These are phyloP conservation scores for Aphelinus atriplicis DNA, from an alignment of 1,140 invertebrate genomes.

Conservation along the genomic window DNA sequence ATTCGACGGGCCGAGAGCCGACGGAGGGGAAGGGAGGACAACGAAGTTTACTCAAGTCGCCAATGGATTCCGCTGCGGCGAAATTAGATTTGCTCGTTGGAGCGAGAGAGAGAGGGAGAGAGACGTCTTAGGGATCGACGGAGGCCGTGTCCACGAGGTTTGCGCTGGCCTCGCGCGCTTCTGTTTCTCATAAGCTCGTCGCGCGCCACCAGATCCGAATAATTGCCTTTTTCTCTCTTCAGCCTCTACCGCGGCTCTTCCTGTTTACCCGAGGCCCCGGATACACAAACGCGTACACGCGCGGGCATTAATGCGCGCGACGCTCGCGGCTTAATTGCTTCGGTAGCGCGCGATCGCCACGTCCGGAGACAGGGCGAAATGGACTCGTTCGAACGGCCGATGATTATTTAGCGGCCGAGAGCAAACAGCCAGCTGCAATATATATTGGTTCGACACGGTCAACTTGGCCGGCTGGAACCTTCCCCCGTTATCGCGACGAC, in stretches of 20 bases:
- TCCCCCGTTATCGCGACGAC: no score
- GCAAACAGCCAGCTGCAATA: no score
- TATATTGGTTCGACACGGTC: no score
- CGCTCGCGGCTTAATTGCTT: no score
- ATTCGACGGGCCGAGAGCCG: background rate
- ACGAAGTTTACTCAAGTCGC: conserved; percentile 32
- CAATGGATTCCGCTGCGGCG: conserved; percentile 24
- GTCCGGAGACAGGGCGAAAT: no score
- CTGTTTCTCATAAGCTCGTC: conserved; percentile 29
- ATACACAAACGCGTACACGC: no score
- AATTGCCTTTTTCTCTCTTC: conserved; percentile 14
- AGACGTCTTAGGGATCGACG: no score
- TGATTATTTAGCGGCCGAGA: no score
- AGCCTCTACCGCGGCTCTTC: background rate
- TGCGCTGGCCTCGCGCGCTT: background rate
- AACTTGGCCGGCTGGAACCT: no score
- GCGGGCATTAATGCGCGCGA: no score
- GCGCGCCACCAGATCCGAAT: conserved; percentile 19
- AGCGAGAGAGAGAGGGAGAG: background rate
- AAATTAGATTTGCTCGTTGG: conserved; percentile 33
- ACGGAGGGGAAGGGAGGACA: conserved; percentile 15
- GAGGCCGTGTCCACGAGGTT: background rate
- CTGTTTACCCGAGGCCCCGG: background rate
- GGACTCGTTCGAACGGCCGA: no score
- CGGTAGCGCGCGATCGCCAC: no score